phyloP scores from a whole-genome alignment of 92 coral and sea anemone species.

The Hydrozoanthus gracilis region DNA sequence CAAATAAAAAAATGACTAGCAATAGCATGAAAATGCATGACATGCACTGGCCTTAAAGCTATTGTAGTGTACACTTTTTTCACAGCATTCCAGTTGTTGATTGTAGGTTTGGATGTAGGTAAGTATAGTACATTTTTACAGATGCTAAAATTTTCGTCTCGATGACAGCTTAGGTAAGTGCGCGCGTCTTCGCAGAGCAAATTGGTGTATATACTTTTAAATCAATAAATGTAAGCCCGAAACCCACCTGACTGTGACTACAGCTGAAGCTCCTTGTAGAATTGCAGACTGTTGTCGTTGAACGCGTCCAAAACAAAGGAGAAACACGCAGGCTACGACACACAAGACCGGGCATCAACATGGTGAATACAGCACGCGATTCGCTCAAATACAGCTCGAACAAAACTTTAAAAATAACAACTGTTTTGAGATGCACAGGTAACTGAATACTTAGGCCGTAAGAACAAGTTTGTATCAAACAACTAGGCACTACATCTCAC shows the following conservation, averaged over 20 bases:
- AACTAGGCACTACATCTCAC: background rate
- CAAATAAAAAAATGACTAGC: too few species aligned
- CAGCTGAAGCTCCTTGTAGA: constrained; percentile 24
- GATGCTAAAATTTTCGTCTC: too few species aligned
- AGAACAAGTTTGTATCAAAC: background rate
- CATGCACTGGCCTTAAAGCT: too few species aligned
- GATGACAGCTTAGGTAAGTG: too few species aligned
- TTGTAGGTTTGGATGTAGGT: too few species aligned
- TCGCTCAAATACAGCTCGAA: background rate
- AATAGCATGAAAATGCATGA: too few species aligned
- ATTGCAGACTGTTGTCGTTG: background rate
- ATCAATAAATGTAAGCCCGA: background rate
- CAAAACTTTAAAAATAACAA: background rate
- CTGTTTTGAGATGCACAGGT: background rate
- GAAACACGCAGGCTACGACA: background rate
- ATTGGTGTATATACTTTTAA: background rate
- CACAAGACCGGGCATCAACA: background rate
- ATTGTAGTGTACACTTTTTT: too few species aligned
- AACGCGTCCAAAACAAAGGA: constrained; percentile 7
- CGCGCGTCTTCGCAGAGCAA: too few species aligned
- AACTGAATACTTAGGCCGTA: background rate
- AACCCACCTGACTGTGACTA: constrained; percentile 25
- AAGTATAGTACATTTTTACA: too few species aligned
- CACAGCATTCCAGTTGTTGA: too few species aligned
- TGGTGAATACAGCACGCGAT: background rate